Base-by-base conservation (phyloP, 2,888 invertebrate genomes). In the Pyrrhosoma nymphula region DNA sequence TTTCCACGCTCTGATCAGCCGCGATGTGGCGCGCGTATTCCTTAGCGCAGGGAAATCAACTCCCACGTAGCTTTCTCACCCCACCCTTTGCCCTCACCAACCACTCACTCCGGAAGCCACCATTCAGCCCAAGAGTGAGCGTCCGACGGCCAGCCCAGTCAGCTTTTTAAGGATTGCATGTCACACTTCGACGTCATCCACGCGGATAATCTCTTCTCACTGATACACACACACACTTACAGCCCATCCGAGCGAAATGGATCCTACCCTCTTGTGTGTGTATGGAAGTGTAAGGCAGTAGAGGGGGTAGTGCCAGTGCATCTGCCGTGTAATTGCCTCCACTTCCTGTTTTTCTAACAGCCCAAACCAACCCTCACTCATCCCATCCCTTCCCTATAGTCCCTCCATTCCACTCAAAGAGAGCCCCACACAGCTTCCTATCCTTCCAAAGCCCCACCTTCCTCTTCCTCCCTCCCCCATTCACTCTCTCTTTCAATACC, bases 271-370 rank as follows among this genome's bases (percentile, higher is more conserved):
- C 75, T n/a, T n/a, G 10, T 69, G 69, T 10, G n/a, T 10, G n/a
- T 26, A n/a, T 23, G n/a, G 69, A 69, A n/a, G n/a, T 12, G 69
- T 0, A 1, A 6, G n/a, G n/a, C 4, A 12, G 69, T 12, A 12
- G 60, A 10, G 90, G 16, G 60, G 10, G 88, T 18, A 39, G 88
- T 3, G 20, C 14, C 69, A 2, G 47, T 14, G 93, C 93, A 93
- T 93, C 93, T 93, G 93, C 93, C 93, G 93, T 93, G 93, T 93
- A 93, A 93, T 93, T 93, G 93, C 69, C 47, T 47, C 69, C 69
- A 93, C 93, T 93, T 93, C 93, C 93, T 93, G 93, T 93, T 93
- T 93, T 93, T 93, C 69, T 63, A 69, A 14, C 47, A 56, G 12
- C 18, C 35, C 82, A 82, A 82, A 30, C 82, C 69, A 26, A 26